These are phyloP conservation scores for Philopedon plagiatum DNA, from an alignment of 2,888 invertebrate species.

Conservation along the genomic window DNA sequence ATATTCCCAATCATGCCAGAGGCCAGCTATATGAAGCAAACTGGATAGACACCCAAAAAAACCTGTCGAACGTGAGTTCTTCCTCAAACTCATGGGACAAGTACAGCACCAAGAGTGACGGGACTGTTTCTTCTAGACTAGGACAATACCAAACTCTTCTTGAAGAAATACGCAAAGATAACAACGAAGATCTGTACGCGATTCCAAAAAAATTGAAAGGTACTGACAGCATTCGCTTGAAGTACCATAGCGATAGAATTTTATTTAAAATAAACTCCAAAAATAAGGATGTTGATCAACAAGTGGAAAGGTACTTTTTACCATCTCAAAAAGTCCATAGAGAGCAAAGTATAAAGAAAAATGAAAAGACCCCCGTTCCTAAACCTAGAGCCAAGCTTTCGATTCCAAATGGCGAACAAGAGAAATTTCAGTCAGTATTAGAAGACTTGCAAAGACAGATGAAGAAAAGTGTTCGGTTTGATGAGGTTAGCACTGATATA, in stretches of 20 bases:
- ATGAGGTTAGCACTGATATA: slow-evolving; percentile 62
- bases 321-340: slow-evolving; percentile 55
- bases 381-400: slow-evolving; percentile 62
- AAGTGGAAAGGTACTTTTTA: slow-evolving; percentile 59
- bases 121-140: slow-evolving; percentile 66
- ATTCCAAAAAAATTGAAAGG: slow-evolving; percentile 55
- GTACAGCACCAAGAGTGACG: slow-evolving; percentile 60
- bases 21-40: slow-evolving; percentile 87
- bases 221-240: slow-evolving; percentile 61
- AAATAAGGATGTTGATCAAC: slow-evolving; percentile 56
- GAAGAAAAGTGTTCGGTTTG: slow-evolving; percentile 66
- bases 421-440: slow-evolving; percentile 58
- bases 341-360: slow-evolving; percentile 29
- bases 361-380: slow-evolving; percentile 57
- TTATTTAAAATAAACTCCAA: slow-evolving; percentile 64
- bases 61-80: slow-evolving; percentile 69
- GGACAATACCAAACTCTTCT: slow-evolving; percentile 64
- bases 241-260: slow-evolving; percentile 66
- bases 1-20: slow-evolving; percentile 78
- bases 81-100: slow-evolving; percentile 63
- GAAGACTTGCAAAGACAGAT: slow-evolving; percentile 63
- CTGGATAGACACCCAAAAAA: slow-evolving; percentile 82
- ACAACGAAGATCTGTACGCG: slow-evolving; percentile 58
- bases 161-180: slow-evolving; percentile 60
- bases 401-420: slow-evolving; percentile 46